A percentile compares a stretch with the other conserved stretches of the same genome.
These are phyloP conservation scores for Archivesica marissinica DNA, from an alignment of 1,140 invertebrate genomes.

Conservation along the genomic window DNA sequence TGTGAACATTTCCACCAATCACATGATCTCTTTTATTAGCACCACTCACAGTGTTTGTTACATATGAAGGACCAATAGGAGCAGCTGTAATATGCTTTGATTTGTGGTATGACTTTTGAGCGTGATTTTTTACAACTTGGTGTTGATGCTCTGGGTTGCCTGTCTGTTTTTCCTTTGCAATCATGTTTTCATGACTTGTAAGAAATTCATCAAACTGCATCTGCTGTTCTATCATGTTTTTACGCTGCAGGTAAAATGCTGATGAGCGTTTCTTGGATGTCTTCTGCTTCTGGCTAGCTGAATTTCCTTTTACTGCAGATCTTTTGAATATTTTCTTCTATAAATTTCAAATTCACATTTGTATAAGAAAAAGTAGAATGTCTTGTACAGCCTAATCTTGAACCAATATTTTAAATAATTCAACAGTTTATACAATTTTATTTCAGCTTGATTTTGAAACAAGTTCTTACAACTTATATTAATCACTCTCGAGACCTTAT, in stretches of 20 bases:
- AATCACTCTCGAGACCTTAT: too few relatives aligned
- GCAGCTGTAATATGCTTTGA: neutral
- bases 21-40: slow-evolving; percentile 30
- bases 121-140: slow-evolving; percentile 15
- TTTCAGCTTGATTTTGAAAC: too few relatives aligned
- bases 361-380: too few relatives aligned
- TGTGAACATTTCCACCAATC: slow-evolving; percentile 41
- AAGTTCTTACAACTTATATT: too few relatives aligned
- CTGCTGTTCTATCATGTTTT: slow-evolving; percentile 15
- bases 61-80: slow-evolving; percentile 24
- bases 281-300: neutral
- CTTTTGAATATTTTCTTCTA: slow-evolving; percentile 34
- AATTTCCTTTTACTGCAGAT: slow-evolving; percentile 18
- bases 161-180: neutral
- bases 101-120: slow-evolving; percentile 24
- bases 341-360: too few relatives aligned
- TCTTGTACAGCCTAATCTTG: too few relatives aligned
- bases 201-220: slow-evolving; percentile 2
- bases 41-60: neutral
- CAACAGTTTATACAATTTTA: too few relatives aligned
- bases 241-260: neutral
- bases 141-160: neutral
- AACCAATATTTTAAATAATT: too few relatives aligned
- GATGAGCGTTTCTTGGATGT: slow-evolving; percentile 20
- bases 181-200: slow-evolving; percentile 13